phyloP scores from a whole-genome alignment of 2,113 vertebrate genomes.

The Eubucco bourcierii region DNA sequence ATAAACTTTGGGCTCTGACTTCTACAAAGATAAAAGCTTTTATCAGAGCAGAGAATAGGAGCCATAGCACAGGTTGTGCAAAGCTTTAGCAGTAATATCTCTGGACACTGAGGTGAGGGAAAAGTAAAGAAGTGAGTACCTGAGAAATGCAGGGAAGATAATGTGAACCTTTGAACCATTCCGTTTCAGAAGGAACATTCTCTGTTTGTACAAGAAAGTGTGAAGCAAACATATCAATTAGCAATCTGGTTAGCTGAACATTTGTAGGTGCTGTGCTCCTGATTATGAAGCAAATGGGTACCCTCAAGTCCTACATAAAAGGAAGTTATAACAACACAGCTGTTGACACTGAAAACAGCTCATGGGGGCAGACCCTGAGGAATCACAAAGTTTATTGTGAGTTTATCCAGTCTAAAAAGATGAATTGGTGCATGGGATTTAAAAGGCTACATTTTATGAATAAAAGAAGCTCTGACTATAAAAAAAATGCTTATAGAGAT shows the following conservation, averaged over 20 bases:
- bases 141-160: neutral
- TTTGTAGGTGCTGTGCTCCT: slow-evolving; percentile 28
- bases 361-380: neutral
- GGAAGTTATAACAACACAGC: slow-evolving; percentile 22
- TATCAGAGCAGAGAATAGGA: neutral
- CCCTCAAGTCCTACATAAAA: slow-evolving; percentile 32
- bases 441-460: neutral
- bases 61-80: neutral
- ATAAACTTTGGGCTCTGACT: neutral
- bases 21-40: neutral
- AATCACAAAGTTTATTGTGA: slow-evolving; percentile 6
- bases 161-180: slow-evolving; percentile 19
- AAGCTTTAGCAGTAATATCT: neutral
- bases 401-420: slow-evolving; percentile 3
- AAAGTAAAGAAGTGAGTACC: neutral
- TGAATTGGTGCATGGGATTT: neutral
- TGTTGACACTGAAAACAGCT: slow-evolving; percentile 25
- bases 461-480: neutral
- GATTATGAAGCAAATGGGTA: slow-evolving; percentile 36
- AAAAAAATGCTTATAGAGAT: neutral
- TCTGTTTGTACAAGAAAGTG: neutral
- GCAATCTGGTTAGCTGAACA: slow-evolving; percentile 49
- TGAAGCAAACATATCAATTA: slow-evolving; percentile 49
- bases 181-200: neutral
- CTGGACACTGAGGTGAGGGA: neutral